Base-by-base conservation (phyloP, 1,140 invertebrate species). In the Brachionus rubens region DNA sequence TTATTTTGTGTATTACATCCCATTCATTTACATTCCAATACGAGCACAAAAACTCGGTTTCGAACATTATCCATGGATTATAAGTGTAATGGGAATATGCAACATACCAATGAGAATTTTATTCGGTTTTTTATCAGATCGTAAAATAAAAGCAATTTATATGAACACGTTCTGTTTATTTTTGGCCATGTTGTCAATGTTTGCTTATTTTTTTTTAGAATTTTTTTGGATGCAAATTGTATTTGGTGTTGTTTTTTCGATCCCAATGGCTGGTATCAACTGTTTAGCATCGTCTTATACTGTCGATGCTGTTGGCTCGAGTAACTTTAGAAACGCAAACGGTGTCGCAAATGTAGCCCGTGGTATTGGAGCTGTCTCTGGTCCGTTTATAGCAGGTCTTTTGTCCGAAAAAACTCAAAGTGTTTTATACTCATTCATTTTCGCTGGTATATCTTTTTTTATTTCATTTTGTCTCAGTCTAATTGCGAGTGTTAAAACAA, bases 1-100 rank as follows among this genome's bases (percentile, higher is more conserved):
- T 3, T 94, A 91, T 82, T 91, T 98, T 79, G 95, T 94, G 41
- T 98, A 96, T 86, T 94, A 96, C 83, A 89, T 96, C 80, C 95
- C 95, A n/a, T 84, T 72, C 92, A 95, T 85, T 87, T 96, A 78
- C 93, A 91, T 83, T 87, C 83, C 84, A 24, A 83, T 86, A 77
- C 81, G 84, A 70, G 86, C 83, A 3, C 70, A 80, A 26, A 75
- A 79, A 36, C 62, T 79, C 41, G 65, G 65, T 9, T 46, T 70
- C 21, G 21, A 26, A 9, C 26, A 70, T n/a, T 70, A 75, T 52
- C 4, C 50, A 26, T 41, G 48, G 76, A 19, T 56, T 26, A 81
- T 81, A 6, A 80, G 96, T 41, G 89, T 90, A 7, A 83, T 85
- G 24, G 88, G 87, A 30, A 70, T 70, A n/a, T 24, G 24, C n/a